phyloP scores from a whole-genome alignment of 1,140 invertebrate species.

The Drosophila truncata region DNA sequence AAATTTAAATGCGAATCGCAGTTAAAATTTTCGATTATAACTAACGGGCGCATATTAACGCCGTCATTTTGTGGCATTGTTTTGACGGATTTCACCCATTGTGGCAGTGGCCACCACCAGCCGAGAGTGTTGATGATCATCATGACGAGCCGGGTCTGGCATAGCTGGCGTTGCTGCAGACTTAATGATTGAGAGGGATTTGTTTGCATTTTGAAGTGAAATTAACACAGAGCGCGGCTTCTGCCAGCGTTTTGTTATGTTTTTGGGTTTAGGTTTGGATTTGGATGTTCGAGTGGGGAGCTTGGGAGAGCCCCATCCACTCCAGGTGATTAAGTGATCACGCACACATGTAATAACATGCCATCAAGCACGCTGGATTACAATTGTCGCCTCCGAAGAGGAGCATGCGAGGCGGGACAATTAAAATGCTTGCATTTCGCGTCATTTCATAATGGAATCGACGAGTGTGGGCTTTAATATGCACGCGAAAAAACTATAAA shows the following conservation, averaged over 20 bases:
- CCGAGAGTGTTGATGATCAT: conserved; percentile 34
- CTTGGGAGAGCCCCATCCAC: background rate
- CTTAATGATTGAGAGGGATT: conserved; percentile 63
- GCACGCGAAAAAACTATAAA: background rate
- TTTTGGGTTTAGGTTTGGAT: conserved; percentile 11
- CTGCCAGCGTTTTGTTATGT: conserved; percentile 15
- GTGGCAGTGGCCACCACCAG: conserved; percentile 38
- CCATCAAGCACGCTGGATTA: conserved; percentile 67
- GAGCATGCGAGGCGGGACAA: conserved; percentile 38
- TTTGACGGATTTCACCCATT: conserved; percentile 46
- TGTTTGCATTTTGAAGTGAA: conserved; percentile 73
- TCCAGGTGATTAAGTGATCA: conserved; percentile 62
- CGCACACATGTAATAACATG: conserved; percentile 26
- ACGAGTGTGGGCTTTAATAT: conserved; percentile 7
- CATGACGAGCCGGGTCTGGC: conserved; percentile 3
- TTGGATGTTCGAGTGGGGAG: conserved; percentile 5
- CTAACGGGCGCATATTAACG: conserved; percentile 19
- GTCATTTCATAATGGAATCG: conserved; percentile 64
- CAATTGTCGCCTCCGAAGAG: conserved; percentile 72
- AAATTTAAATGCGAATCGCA: conserved; percentile 19
- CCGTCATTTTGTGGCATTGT: conserved; percentile 22
- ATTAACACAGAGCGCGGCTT: conserved; percentile 55
- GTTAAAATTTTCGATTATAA: conserved; percentile 20
- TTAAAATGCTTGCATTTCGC: conserved; percentile 59
- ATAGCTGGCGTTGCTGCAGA: conserved; percentile 7